Evolutionary conservation across 2,797 vertebrate species (phyloP).

Genomic region (Rhodeus uyekii): DNA sequence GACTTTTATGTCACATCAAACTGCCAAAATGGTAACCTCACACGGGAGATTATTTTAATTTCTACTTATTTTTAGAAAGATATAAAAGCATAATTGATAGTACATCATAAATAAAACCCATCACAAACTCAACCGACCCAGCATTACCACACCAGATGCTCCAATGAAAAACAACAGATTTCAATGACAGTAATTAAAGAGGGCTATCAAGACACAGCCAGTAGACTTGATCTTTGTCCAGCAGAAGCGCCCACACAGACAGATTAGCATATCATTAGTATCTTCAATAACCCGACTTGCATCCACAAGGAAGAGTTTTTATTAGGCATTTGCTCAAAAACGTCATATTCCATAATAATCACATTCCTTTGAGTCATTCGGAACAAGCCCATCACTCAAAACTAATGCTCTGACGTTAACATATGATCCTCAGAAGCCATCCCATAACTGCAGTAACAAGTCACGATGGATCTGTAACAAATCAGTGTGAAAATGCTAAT

Average conservation of each 20-base stretch:
- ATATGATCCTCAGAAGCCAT: background rate
- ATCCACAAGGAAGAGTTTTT: slow-evolving; percentile 24
- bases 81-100: background rate
- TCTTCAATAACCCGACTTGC: background rate
- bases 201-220: slow-evolving; percentile 5
- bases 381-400: background rate
- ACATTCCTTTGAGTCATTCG: background rate
- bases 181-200: slow-evolving; percentile 52
- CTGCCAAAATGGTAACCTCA: background rate
- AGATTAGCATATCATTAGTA: slow-evolving; percentile 50
- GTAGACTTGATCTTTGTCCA: slow-evolving; percentile 40
- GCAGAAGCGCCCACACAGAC: background rate
- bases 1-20: background rate
- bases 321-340: slow-evolving; percentile 41
- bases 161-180: slow-evolving; percentile 32
- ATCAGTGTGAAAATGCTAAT: background rate
- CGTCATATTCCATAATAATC: background rate
- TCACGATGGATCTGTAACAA: slow-evolving; percentile 3
- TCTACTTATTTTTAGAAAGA: background rate
- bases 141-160: slow-evolving; percentile 51
- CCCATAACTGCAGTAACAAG: background rate
- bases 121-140: slow-evolving; percentile 3
- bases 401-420: background rate
- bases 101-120: slow-evolving; percentile 8
- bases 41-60: background rate